Evolutionary conservation across 2,113 vertebrate species (phyloP).

Genomic region (Sylvietta virens): DNA sequence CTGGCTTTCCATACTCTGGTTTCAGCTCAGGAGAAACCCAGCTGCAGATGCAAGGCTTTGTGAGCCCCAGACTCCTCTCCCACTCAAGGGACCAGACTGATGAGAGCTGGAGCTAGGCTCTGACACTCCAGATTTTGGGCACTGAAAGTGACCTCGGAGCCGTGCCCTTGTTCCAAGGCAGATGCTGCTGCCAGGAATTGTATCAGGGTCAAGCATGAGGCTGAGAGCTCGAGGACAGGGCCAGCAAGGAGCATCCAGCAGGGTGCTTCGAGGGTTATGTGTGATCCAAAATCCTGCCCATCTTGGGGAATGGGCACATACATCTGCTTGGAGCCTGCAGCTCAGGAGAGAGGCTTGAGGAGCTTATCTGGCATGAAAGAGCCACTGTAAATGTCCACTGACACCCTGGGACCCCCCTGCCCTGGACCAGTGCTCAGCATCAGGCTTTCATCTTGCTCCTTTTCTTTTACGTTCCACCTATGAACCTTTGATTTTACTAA

Average conservation of each 20-base stretch:
- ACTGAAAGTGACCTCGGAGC: accelerated
- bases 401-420: not conserved
- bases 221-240: not conserved
- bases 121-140: not conserved
- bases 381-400: not conserved
- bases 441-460: not conserved
- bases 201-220: accelerated
- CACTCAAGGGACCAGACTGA: not conserved
- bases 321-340: not conserved
- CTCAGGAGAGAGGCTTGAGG: not conserved
- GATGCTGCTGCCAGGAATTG: not conserved
- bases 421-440: not conserved
- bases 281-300: accelerated
- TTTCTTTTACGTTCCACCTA: not conserved
- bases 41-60: not conserved
- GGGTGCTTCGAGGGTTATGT: accelerated
- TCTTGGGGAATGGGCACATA: not conserved
- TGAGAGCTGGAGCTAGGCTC: not conserved
- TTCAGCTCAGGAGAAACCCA: not conserved
- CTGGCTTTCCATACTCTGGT: not conserved
- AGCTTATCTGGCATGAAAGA: not conserved
- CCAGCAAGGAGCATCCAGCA: not conserved
- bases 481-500: not conserved
- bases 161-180: not conserved
- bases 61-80: not conserved